A percentile compares a stretch with the other conserved stretches of the same genome.
Evolutionary conservation across 1,140 invertebrate species (phyloP).

Genomic region (Drosophila littoralis): DNA sequence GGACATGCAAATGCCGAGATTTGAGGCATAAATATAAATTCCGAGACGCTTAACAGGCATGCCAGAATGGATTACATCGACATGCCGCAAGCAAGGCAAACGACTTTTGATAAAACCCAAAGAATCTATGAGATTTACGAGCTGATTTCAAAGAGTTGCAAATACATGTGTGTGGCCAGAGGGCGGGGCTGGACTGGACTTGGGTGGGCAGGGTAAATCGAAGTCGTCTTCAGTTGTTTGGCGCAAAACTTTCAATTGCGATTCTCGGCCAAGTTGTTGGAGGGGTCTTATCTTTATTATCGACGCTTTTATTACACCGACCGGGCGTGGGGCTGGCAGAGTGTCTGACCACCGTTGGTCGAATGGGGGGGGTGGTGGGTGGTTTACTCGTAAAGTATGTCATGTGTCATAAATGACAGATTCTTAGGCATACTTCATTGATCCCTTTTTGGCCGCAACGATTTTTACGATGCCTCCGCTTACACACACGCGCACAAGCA

Average conservation of each 20-base stretch:
- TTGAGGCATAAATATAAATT: neutral
- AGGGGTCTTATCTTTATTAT: constrained; percentile 76
- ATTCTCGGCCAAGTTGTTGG: constrained; percentile 60
- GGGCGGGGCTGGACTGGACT: neutral
- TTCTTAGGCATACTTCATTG: constrained; percentile 82
- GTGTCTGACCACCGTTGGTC: neutral
- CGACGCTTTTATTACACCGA: constrained; percentile 65
- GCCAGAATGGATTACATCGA: neutral
- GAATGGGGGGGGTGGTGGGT: neutral
- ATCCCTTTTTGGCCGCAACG: constrained; percentile 69
- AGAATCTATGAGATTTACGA: constrained; percentile 71
- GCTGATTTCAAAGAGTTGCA: constrained; percentile 70
- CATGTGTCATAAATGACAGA: constrained; percentile 82
- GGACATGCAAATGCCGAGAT: neutral
- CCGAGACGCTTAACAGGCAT: neutral
- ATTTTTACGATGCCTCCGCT: constrained; percentile 45
- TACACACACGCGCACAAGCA: constrained; percentile 16
- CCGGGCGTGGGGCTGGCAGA: neutral
- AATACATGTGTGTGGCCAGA: constrained; percentile 25
- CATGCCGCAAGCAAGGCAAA: constrained; percentile 21
- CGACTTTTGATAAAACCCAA: constrained; percentile 62
- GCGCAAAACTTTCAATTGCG: constrained; percentile 78
- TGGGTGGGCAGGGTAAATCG: constrained; percentile 8
- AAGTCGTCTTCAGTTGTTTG: constrained; percentile 51
- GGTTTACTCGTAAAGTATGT: constrained; percentile 71